Base-by-base conservation (phyloP, 2,797 vertebrate species). In the Limnodromus scolopaceus region DNA sequence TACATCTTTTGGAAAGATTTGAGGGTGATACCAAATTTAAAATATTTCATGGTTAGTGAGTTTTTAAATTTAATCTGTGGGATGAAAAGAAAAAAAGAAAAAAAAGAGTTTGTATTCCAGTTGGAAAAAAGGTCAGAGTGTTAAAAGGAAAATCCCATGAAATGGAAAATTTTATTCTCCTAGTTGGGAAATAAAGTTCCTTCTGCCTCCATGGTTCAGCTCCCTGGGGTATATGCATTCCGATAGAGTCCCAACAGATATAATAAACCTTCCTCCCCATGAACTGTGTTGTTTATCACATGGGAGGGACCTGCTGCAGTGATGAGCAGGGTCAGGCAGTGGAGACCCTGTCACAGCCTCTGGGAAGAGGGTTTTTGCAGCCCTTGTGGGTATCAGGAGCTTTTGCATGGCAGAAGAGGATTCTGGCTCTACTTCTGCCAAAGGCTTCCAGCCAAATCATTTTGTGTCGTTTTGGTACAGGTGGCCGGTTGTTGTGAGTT, bases 341-440 rank as follows among this genome's bases (percentile, higher is more conserved):
- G 20, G 32, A 64, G 18, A 74, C n/a, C 24, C 28, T 1, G 0
- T 13, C 41, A 34, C 22, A 78, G 23, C 2, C 22, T 28, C 16
- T 2, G 0, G 6, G 11, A 86, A 5, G 13, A 60, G 9, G 10
- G 7, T 34, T 89, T 85, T 54, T 69, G 17, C 46, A 69, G 34
- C 11, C 10, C 8, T 32, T 24, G 3, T 18, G n/a, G 27, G 5
- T 39, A 18, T 6, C 11, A 15, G 36, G 6, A 13, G 3, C 2
- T 57, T 11, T 69, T 45, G 34, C 19, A 16, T 41, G 45, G 34
- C n/a, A 49, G 41, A 75, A 69, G 6, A 43, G 18, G 34, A 54
- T 46, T 85, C 49, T 87, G 34, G 3, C 25, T 76, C 30, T 89
- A 36, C 30, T 46, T 82, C 34, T 69, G 4, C 18, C 30, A 76